Percentiles rank a stretch among this genome's conserved stretches.
These are phyloP conservation scores for Gandaritis pyraliata DNA, from an alignment of 2,888 invertebrate genomes.

Conservation along the genomic window DNA sequence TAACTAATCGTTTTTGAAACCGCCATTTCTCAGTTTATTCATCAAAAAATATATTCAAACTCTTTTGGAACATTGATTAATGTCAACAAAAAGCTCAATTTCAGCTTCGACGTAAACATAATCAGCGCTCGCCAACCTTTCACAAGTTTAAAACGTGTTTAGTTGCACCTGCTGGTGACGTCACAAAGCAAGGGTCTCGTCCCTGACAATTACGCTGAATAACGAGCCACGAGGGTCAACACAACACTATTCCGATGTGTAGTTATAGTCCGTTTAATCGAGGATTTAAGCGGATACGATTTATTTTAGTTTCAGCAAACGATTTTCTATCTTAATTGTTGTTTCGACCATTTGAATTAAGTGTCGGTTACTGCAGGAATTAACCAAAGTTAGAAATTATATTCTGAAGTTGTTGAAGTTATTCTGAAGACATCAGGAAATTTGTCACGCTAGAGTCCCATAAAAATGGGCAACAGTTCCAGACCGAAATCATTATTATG, in stretches of 20 bases:
- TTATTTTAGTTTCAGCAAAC: slow-evolving; percentile 18
- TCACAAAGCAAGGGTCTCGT: slow-evolving; percentile 40
- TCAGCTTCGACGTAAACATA: slow-evolving; percentile 28
- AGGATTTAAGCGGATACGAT: slow-evolving; percentile 24
- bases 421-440: too few species aligned
- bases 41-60: not conserved
- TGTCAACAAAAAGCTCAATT: slow-evolving; percentile 23
- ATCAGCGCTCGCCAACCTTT: slow-evolving; percentile 21
- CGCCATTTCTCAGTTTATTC: not conserved
- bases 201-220: slow-evolving; percentile 41
- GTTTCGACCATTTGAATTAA: not conserved
- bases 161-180: slow-evolving; percentile 33
- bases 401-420: too few species aligned
- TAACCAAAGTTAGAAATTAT: too few species aligned
- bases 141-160: slow-evolving; percentile 31
- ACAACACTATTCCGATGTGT: slow-evolving; percentile 33
- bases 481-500: not conserved
- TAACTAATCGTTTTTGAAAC: not conserved
- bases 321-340: slow-evolving; percentile 14
- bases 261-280: slow-evolving; percentile 28
- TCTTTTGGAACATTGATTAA: slow-evolving; percentile 7
- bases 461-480: too few species aligned
- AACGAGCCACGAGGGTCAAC: slow-evolving; percentile 39
- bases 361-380: not conserved
- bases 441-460: too few species aligned